Conservation (phyloP, 2,797 vertebrate genomes). For the Oreonectes daqikongensis region DNA sequence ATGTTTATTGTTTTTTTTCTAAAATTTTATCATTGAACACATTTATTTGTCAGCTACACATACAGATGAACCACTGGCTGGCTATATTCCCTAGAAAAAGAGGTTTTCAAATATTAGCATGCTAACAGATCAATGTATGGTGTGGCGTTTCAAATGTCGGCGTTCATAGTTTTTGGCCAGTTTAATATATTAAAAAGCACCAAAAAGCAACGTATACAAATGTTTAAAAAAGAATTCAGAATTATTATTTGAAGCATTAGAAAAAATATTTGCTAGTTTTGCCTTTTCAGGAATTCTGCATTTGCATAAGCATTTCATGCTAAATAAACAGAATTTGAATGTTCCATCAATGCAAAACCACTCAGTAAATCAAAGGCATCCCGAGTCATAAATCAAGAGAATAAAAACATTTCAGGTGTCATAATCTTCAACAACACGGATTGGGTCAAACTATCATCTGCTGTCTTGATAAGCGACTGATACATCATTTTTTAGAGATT, state of each 20-base stretch:
- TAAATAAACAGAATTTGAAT: constrained; percentile 12
- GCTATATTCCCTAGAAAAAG: no score
- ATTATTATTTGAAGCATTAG: neutral
- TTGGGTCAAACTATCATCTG: neutral
- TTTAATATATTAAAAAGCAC: no score
- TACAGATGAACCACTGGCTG: no score
- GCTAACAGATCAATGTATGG: no score
- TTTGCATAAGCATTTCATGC: neutral
- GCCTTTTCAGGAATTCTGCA: neutral
- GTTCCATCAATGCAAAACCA: constrained; percentile 13
- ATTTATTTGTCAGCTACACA: no score
- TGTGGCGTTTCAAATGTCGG: no score
- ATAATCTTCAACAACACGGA: neutral
- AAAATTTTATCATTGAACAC: no score
- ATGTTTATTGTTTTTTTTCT: no score
- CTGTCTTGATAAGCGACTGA: neutral
- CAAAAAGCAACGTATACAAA: neutral
- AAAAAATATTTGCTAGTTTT: neutral
- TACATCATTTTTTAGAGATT: neutral
- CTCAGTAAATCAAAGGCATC: neutral
- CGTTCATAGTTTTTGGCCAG: no score
- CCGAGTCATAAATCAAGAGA: neutral
- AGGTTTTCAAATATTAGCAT: no score
- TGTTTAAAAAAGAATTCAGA: neutral
- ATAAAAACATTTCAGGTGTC: neutral